These are phyloP conservation scores for Melanotaenia parkinsoni DNA, from an alignment of 2,797 vertebrate genomes.

Conservation along the genomic window DNA sequence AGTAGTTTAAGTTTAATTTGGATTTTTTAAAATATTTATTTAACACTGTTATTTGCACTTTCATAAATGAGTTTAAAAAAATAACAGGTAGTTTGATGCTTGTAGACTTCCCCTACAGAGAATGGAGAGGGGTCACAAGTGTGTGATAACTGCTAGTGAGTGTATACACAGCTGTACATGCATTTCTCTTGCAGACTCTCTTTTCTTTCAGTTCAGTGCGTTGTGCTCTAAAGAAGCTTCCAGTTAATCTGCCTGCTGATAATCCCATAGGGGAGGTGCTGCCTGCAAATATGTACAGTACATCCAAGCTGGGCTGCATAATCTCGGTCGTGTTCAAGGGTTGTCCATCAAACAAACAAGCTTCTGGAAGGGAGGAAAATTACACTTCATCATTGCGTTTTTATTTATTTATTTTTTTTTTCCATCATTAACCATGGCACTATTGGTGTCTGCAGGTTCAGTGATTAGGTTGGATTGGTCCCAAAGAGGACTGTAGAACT, in stretches of 20 bases:
- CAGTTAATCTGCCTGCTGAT: slow-evolving; percentile 73
- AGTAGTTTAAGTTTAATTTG: neutral
- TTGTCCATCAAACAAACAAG: slow-evolving; percentile 50
- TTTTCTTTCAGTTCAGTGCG: slow-evolving; percentile 55
- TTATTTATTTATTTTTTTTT: neutral
- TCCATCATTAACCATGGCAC: slow-evolving; percentile 23
- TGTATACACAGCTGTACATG: slow-evolving; percentile 29
- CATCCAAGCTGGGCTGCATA: slow-evolving; percentile 53
- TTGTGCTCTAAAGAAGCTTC: slow-evolving; percentile 72
- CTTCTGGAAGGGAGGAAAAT: slow-evolving; percentile 38
- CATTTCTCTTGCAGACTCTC: slow-evolving; percentile 41
- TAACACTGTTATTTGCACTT: neutral
- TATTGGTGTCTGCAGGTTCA: slow-evolving; percentile 35
- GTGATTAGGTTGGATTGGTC: slow-evolving; percentile 47
- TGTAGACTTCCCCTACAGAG: slow-evolving; percentile 3
- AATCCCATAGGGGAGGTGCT: slow-evolving; percentile 67
- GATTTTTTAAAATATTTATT: neutral
- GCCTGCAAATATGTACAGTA: slow-evolving; percentile 69
- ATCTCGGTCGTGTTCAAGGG: slow-evolving; percentile 67
- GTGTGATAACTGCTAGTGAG: slow-evolving; percentile 1
- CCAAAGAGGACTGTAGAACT: slow-evolving; percentile 56
- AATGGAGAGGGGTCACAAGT: neutral
- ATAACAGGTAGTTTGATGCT: neutral
- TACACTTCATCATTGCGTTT: slow-evolving; percentile 19
- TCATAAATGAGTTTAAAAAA: neutral